Percentiles rank a stretch among this genome's conserved stretches.
These are phyloP conservation scores for Lithodes maja DNA, from an alignment of 2,888 invertebrate species.

Conservation along the genomic window DNA sequence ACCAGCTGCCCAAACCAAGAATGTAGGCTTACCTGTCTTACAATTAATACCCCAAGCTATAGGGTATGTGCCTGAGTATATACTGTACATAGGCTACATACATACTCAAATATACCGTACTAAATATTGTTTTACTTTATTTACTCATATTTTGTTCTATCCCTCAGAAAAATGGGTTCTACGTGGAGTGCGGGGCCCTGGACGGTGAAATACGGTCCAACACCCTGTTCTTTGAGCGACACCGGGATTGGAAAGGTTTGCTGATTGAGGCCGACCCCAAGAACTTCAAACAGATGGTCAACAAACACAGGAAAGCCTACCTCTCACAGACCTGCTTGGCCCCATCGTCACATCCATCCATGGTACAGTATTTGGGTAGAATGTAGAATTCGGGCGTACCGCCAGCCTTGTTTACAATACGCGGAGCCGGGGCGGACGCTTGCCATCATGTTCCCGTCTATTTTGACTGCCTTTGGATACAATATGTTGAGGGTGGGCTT, in stretches of 20 bases:
- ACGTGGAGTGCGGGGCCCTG: constrained; percentile 76
- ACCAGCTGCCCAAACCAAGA: no score
- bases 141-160: background rate
- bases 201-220: constrained; percentile 79
- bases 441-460: no score
- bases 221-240: constrained; percentile 77
- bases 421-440: no score
- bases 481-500: no score
- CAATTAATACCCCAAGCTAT: no score
- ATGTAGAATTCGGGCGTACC: no score
- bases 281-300: constrained; percentile 75
- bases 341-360: constrained; percentile 61
- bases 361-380: constrained; percentile 17
- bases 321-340: constrained; percentile 67
- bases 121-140: background rate
- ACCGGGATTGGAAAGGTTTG: constrained; percentile 77
- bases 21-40: no score
- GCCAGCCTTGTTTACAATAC: no score
- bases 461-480: no score
- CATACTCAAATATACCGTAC: background rate
- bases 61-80: no score
- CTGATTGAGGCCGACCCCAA: constrained; percentile 78
- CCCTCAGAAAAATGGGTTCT: constrained; percentile 60
- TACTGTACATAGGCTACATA: background rate
- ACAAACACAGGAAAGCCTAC: constrained; percentile 76